Conservation (phyloP, 2,113 vertebrate species). For the Chroicocephalus ridibundus region DNA sequence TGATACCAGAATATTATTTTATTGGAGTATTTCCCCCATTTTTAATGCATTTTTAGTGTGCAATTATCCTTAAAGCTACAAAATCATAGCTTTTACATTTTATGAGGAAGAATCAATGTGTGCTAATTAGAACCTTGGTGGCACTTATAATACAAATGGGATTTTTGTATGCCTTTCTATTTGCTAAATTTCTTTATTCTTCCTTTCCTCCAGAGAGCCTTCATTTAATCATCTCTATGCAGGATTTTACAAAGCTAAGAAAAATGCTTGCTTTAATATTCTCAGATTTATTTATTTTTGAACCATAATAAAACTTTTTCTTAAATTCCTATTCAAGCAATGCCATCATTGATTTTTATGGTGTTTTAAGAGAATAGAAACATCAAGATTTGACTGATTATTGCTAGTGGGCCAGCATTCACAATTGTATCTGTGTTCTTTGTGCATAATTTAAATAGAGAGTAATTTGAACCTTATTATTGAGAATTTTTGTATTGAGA, state of each 20-base stretch:
- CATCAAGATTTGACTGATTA: neutral
- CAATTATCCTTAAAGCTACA: constrained; percentile 57
- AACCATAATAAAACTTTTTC: neutral
- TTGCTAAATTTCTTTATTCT: neutral
- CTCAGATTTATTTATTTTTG: neutral
- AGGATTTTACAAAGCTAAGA: neutral
- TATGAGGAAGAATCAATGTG: constrained; percentile 37
- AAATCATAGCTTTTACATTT: constrained; percentile 45
- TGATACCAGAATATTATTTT: constrained; percentile 25
- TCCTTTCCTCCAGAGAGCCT: neutral
- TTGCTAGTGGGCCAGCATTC: neutral
- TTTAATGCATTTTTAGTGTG: constrained; percentile 36
- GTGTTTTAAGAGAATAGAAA: neutral
- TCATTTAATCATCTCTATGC: neutral
- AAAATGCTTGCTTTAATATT: neutral
- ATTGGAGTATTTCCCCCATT: neutral
- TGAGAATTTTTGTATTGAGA: neutral
- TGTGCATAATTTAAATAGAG: neutral
- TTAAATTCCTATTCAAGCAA: neutral
- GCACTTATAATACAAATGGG: neutral
- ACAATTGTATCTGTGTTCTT: neutral
- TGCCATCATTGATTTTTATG: neutral
- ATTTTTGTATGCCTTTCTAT: neutral
- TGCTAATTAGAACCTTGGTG: constrained; percentile 42
- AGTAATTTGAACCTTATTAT: neutral